Evolutionary conservation across 2,888 invertebrate genomes (phyloP), one percentile per base, ranked within the genome.

Genomic region (Mamestra brassicae): DNA sequence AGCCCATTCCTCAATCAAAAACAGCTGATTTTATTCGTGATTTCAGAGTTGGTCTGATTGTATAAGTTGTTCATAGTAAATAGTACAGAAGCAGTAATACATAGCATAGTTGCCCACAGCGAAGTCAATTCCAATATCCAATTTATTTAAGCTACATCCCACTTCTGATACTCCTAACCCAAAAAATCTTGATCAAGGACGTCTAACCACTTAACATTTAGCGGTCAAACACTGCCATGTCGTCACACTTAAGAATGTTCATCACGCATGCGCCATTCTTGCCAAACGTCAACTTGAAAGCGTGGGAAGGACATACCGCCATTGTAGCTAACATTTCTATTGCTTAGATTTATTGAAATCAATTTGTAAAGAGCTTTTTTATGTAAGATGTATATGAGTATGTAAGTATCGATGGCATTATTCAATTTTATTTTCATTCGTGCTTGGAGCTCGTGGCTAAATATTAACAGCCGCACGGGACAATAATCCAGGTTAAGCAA

Each of bases 201-300:
- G 5, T 55, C n/a, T 26, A 58, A 64, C 26, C 61, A 74, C 52
- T 69, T 65, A 75, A 60, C 38, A 84, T 81, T 81, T 69, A 74
- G 60, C 38, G 64, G 76, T 55, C 66, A 71, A 47, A 73, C 26
- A 60, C 52, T 34, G 26, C 13, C 3, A 70, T 81, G 60, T 75
- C 54, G 85, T 72, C 61, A 85, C 50, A 67, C 57, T 57, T 58
- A 66, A 84, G 69, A 74, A 87, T 85, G 80, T 85, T 78, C 79
- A 83, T 78, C 85, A 84, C 83, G 82, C 85, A 85, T 85, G 83
- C 81, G 66, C 63, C 50, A 74, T 47, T 82, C 85, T 82, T 85
- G 77, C 78, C 80, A 88, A 87, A 88, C 87, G 77, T 78, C 74
- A 81, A 77, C 80, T 84, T 82, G 90, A 90, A 90, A 90, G 90